Evolutionary conservation across 2,888 invertebrate genomes (phyloP).

Genomic region (Thera britannica): DNA sequence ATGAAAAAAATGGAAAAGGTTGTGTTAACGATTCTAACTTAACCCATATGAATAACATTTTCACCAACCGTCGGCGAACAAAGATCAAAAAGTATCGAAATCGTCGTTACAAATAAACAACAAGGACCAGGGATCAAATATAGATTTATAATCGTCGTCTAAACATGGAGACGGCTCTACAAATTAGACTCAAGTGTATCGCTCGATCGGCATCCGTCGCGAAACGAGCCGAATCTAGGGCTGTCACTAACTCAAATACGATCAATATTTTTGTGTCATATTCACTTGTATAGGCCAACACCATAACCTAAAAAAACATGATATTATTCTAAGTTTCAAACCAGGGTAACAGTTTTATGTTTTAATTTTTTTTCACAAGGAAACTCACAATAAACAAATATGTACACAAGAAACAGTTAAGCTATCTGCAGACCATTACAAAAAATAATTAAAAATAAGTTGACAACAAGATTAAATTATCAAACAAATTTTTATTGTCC

Average conservation of each 20-base stretch:
- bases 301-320: too few relatives aligned
- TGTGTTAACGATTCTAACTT: too few relatives aligned
- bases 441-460: neutral
- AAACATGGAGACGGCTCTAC: conserved; percentile 52
- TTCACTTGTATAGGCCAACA: too few relatives aligned
- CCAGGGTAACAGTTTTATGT: too few relatives aligned
- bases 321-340: too few relatives aligned
- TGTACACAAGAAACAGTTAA: too few relatives aligned
- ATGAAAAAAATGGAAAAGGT: too few relatives aligned
- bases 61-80: neutral
- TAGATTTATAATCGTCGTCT: conserved; percentile 53
- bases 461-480: neutral
- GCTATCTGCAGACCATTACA: too few relatives aligned
- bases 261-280: neutral
- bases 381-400: too few relatives aligned
- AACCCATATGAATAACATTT: too few relatives aligned
- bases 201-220: conserved; percentile 33
- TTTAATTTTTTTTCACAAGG: too few relatives aligned
- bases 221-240: conserved; percentile 41
- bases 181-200: conserved; percentile 46
- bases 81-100: conserved; percentile 1
- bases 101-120: conserved; percentile 7
- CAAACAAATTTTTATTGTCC: too few relatives aligned
- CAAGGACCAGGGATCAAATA: conserved; percentile 30
- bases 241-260: conserved; percentile 30